These are phyloP conservation scores for Daboia siamensis DNA, from an alignment of 2,113 vertebrate genomes.

Conservation along the genomic window DNA sequence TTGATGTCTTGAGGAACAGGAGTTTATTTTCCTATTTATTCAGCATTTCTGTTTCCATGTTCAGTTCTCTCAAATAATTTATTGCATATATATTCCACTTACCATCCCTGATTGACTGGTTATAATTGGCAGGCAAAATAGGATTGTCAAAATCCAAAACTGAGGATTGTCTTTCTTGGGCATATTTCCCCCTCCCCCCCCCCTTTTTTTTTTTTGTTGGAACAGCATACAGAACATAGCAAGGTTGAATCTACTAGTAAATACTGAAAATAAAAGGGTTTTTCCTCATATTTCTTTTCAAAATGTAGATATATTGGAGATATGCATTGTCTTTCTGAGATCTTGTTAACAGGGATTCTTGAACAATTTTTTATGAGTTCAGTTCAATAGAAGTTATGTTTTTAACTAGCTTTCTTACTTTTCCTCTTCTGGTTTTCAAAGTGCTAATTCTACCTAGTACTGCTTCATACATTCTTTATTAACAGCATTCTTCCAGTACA, in stretches of 20 bases:
- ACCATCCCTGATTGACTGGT: not conserved
- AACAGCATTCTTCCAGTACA: not conserved
- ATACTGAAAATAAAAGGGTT: not conserved
- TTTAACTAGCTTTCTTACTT: not conserved
- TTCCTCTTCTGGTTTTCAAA: not conserved
- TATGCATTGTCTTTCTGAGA: not conserved
- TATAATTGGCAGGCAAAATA: not conserved
- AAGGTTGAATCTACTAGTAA: not conserved
- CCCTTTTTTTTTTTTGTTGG: not conserved
- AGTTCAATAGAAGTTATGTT: not conserved
- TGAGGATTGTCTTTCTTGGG: not conserved
- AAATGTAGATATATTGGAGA: not conserved
- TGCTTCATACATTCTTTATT: not conserved
- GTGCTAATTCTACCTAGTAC: not conserved
- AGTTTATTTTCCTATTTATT: conserved; percentile 3
- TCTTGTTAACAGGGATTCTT: not conserved
- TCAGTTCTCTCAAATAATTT: not conserved
- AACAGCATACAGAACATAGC: not conserved
- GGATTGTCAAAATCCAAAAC: not conserved
- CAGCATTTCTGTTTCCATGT: not conserved
- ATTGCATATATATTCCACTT: not conserved
- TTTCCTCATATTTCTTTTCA: not conserved
- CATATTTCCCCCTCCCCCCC: not conserved
- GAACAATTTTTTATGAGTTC: not conserved
- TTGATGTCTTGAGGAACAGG: not conserved